Evolutionary conservation across 2,888 invertebrate genomes (phyloP).

Genomic region (Sesia apiformis): DNA sequence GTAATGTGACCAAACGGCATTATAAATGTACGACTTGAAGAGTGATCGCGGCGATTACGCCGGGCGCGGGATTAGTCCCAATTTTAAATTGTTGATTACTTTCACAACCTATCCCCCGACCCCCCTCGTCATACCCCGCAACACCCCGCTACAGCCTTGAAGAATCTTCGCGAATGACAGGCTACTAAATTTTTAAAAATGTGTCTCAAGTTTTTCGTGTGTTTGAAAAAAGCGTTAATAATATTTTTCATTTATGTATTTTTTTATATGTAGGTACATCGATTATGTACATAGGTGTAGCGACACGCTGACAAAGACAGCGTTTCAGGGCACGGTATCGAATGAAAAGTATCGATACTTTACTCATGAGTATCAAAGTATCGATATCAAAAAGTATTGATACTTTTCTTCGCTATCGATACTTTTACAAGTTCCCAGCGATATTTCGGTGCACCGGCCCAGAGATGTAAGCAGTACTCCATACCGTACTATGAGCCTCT

Average conservation of each 20-base stretch:
- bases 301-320: too few relatives aligned
- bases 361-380: too few relatives aligned
- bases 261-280: too few relatives aligned
- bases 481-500: too few relatives aligned
- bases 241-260: too few relatives aligned
- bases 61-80: slow-evolving; percentile 57
- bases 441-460: not conserved
- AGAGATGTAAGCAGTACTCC: too few relatives aligned
- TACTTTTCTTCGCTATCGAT: not conserved
- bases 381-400: not conserved
- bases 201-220: slow-evolving; percentile 17
- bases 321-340: too few relatives aligned
- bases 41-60: slow-evolving; percentile 56
- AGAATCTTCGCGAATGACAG: slow-evolving; percentile 44
- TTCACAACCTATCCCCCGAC: slow-evolving; percentile 30
- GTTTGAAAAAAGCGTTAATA: not conserved
- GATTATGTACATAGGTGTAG: too few relatives aligned
- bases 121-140: slow-evolving; percentile 14
- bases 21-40: slow-evolving; percentile 19
- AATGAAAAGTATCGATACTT: too few relatives aligned
- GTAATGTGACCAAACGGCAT: slow-evolving; percentile 6
- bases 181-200: slow-evolving; percentile 52
- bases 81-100: slow-evolving; percentile 73
- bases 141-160: slow-evolving; percentile 8
- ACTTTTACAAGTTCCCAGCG: not conserved